phyloP scores from a whole-genome alignment of 2,113 vertebrate species.

The Peromyscus polionotus region DNA sequence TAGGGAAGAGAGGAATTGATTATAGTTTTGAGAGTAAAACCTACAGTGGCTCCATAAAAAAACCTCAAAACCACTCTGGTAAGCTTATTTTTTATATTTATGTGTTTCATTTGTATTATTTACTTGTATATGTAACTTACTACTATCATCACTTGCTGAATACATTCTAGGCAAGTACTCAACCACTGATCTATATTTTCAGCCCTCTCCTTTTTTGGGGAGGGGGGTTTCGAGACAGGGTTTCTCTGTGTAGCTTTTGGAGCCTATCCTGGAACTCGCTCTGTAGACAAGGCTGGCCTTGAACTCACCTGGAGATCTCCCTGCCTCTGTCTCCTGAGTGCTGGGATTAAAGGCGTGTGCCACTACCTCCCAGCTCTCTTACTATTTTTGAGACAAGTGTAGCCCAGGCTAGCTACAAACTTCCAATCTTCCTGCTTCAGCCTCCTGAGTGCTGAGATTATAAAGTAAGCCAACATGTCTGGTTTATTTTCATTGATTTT shows the following conservation, averaged over 20 bases:
- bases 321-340: no score
- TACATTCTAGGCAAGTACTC: neutral
- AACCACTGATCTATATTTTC: neutral
- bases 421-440: neutral
- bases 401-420: neutral
- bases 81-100: neutral
- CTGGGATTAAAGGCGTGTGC: no score
- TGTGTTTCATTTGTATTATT: neutral
- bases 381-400: neutral
- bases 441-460: neutral
- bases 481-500: slow-evolving; percentile 28
- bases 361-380: neutral
- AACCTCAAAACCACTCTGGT: slow-evolving; percentile 7
- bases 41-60: neutral
- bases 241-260: no score
- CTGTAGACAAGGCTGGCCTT: no score
- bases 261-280: no score
- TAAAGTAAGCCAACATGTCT: neutral
- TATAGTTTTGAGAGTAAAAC: slow-evolving; percentile 50
- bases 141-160: neutral
- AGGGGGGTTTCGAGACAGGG: no score
- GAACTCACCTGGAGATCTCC: no score
- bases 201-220: no score
- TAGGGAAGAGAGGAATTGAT: neutral
- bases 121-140: neutral